Percentiles rank a stretch among this genome's conserved stretches.
These are phyloP conservation scores for Pseudochirops cupreus DNA, from an alignment of 2,797 vertebrate species.

Conservation along the genomic window DNA sequence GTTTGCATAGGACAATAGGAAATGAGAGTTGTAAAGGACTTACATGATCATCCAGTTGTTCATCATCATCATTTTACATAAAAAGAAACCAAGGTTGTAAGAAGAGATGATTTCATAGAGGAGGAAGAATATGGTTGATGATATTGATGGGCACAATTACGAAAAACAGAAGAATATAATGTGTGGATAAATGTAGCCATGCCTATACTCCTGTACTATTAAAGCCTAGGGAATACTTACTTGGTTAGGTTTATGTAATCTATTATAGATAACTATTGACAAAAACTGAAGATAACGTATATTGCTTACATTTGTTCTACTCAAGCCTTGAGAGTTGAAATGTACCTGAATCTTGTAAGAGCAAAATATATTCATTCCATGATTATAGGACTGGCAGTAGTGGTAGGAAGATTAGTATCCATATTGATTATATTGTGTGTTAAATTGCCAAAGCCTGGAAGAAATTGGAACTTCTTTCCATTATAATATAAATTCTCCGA, in stretches of 20 bases:
- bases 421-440: not conserved
- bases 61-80: not conserved
- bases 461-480: not conserved
- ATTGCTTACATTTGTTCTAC: not conserved
- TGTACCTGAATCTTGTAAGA: not conserved
- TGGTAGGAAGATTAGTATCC: not conserved
- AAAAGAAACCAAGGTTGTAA: not conserved
- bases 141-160: not conserved
- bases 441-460: not conserved
- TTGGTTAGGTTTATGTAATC: not conserved
- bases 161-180: not conserved
- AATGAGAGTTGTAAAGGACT: not conserved
- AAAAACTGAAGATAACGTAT: not conserved
- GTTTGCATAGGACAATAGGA: not conserved
- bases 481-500: not conserved
- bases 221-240: not conserved
- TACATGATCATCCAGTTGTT: not conserved
- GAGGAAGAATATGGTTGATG: not conserved
- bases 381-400: not conserved
- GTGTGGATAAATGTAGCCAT: not conserved
- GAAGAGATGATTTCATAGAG: not conserved
- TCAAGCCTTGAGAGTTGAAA: not conserved
- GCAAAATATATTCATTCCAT: not conserved
- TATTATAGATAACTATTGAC: not conserved
- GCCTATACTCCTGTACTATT: not conserved